Conservation (phyloP, 2,113 vertebrate species). For the Syngnathus scovelli region DNA sequence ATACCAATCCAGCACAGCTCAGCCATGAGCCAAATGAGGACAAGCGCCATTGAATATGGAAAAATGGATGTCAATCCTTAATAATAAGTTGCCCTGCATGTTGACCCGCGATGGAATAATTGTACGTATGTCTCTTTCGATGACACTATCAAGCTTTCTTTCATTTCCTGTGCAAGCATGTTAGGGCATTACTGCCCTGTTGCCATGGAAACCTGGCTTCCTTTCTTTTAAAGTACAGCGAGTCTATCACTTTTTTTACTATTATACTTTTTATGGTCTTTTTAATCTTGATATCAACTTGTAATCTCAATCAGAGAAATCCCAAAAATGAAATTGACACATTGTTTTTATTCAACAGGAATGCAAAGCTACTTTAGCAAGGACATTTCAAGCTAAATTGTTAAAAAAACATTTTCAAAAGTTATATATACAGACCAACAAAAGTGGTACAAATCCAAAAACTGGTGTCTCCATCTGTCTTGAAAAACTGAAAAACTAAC, state of each 20-base stretch:
- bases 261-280: background rate
- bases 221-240: background rate
- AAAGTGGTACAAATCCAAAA: constrained; percentile 55
- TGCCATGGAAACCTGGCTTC: constrained; percentile 63
- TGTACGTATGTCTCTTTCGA: constrained; percentile 2
- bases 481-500: constrained; percentile 21
- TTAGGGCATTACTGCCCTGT: constrained; percentile 25
- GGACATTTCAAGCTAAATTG: constrained; percentile 41
- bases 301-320: constrained; percentile 10
- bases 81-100: background rate
- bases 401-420: background rate
- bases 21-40: background rate
- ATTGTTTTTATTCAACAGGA: constrained; percentile 29
- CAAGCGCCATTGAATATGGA: background rate
- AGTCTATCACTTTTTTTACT: background rate
- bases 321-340: constrained; percentile 24
- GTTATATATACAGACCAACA: constrained; percentile 60
- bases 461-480: constrained; percentile 35
- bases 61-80: background rate
- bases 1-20: background rate
- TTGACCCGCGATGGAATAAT: constrained; percentile 14
- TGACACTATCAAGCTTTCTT: constrained; percentile 41
- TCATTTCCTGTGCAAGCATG: constrained; percentile 31
- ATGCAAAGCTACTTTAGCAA: constrained; percentile 35
- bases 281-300: background rate